phyloP scores from a whole-genome alignment of 1,140 invertebrate genomes.

The Riptortus pedestris region DNA sequence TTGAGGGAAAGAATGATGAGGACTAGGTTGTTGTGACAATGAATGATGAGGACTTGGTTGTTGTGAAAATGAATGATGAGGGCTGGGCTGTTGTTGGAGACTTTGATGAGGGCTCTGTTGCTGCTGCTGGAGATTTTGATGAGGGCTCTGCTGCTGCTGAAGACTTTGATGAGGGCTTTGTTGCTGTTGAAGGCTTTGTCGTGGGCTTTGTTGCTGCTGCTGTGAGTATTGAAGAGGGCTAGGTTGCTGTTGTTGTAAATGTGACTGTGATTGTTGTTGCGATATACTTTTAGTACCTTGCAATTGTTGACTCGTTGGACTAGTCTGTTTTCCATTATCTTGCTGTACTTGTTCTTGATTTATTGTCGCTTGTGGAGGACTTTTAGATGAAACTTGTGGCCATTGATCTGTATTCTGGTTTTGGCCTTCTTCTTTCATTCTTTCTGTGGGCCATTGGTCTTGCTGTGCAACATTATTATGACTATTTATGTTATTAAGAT shows the following conservation, averaged over 20 bases:
- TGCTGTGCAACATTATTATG: not conserved
- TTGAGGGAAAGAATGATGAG: conserved; percentile 33
- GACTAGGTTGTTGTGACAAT: conserved; percentile 35
- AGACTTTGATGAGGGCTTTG: conserved; percentile 28
- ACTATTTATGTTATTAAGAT: not conserved
- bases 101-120: conserved; percentile 28
- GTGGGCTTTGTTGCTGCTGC: conserved; percentile 25
- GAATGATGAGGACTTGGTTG: conserved; percentile 32
- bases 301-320: conserved; percentile 24
- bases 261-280: not conserved
- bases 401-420: not conserved
- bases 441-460: not conserved
- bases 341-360: not conserved
- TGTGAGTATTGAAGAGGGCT: conserved; percentile 20
- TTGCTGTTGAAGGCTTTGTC: not conserved
- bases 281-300: conserved; percentile 5
- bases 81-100: conserved; percentile 32
- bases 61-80: conserved; percentile 33
- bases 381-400: not conserved
- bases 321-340: not conserved
- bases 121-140: conserved; percentile 30
- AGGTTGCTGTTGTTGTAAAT: conserved; percentile 5
- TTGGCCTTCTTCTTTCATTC: not conserved
- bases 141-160: conserved; percentile 29
- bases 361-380: not conserved